Evolutionary conservation across 1,140 invertebrate species (phyloP), one percentile per base, ranked within the genome.

Genomic region (Monochamus saltuarius): DNA sequence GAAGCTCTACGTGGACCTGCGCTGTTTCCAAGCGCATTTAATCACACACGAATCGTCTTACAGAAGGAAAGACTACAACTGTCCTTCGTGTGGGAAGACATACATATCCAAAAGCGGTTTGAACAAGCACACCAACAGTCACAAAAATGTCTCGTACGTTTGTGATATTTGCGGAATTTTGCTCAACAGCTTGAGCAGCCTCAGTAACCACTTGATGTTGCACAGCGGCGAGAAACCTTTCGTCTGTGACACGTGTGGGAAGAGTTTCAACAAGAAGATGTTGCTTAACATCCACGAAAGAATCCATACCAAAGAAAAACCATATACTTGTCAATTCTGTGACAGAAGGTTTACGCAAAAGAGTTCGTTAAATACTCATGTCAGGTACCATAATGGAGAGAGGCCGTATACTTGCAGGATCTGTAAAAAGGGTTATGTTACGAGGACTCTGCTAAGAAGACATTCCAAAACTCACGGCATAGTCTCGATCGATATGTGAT

Each of bases 161-260:
- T 29, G 22, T 29, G 22, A 29, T 29, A 29, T 29, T 6, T 29
- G 22, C 6, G 22, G 22, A 6, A 29, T 29, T 3, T 29, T 6
- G 2, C 22, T 29, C 22, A 29, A 6, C 6, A 29, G 22, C 22
- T 2, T 29, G 6, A 29, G 22, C 6, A 29, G 22, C 6, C 22
- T 29, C 22, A 29, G 22, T 29, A 6, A 29, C 22, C 89, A 91
- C 75, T 85, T 89, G 62, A 79, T 88, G 66, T 77, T 86, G 67
- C 88, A 90, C 76, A 89, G 86, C 39, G 89, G 89, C 4, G 86
- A 89, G 67, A 82, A 87, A 64, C 89, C 89, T 0, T 90, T 88
- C 73, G 81, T 82, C 67, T 90, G 70, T 39, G 53, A 42, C 14
- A 36, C 66, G 6, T 72, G 70, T 40, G 51, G 57, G 36, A 65